Conservation (phyloP, 2,797 vertebrate genomes). For the Mormyrus proboscirostris region DNA sequence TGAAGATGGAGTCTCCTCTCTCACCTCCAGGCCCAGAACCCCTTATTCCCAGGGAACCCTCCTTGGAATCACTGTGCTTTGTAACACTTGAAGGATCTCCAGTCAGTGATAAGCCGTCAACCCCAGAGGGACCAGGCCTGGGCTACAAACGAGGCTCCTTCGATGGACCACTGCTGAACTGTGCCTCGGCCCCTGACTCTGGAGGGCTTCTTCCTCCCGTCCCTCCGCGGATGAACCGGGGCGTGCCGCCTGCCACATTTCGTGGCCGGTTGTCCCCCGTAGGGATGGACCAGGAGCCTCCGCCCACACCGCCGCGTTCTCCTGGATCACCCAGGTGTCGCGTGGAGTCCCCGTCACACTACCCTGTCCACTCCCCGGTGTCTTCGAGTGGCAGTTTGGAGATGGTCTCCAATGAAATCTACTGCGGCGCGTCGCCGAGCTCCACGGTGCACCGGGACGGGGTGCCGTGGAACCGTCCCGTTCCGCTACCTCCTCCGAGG, state of each 20-base stretch:
- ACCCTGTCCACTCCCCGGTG: constrained; percentile 33
- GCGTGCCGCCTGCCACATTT: constrained; percentile 21
- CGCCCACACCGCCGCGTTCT: constrained; percentile 24
- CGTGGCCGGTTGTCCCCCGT: constrained; percentile 33
- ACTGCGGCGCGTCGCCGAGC: constrained; percentile 67
- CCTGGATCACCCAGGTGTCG: constrained; percentile 30
- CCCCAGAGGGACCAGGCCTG: constrained; percentile 28
- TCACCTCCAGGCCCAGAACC: constrained; percentile 22
- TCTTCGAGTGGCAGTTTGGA: constrained; percentile 53
- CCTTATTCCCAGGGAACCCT: constrained; percentile 32
- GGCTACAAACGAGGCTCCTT: constrained; percentile 18
- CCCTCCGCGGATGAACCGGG: constrained; percentile 55
- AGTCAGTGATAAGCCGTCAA: constrained; percentile 42
- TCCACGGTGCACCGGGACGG: constrained; percentile 36
- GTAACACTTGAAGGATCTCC: constrained; percentile 52
- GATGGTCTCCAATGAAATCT: constrained; percentile 84
- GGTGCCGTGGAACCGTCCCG: constrained; percentile 36
- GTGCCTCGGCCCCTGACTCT: constrained; percentile 37
- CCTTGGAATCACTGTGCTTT: constrained; percentile 53
- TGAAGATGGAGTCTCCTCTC: constrained; percentile 38
- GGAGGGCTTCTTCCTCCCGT: constrained; percentile 47
- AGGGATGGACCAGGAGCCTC: constrained; percentile 26
- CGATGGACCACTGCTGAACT: constrained; percentile 30
- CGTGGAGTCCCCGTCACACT: constrained; percentile 42
- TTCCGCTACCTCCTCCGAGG: constrained; percentile 43